phyloP scores from a whole-genome alignment of 1,140 invertebrate species.

The Lordiphosa clarofinis region DNA sequence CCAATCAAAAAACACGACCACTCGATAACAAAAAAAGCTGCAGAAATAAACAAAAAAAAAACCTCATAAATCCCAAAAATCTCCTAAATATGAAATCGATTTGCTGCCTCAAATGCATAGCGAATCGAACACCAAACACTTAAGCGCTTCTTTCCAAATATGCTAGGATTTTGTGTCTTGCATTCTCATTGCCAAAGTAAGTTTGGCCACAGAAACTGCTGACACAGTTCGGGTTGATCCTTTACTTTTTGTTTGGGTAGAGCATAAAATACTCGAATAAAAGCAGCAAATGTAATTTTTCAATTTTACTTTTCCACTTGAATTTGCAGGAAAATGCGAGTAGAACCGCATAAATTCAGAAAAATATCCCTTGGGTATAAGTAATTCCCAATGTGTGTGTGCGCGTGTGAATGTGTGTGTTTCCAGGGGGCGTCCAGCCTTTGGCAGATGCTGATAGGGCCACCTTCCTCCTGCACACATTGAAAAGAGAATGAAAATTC shows the following conservation, averaged over 20 bases:
- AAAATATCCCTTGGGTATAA: slow-evolving; percentile 20
- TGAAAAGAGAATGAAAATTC: slow-evolving; percentile 15
- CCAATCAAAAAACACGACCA: too few relatives aligned
- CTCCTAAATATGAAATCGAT: too few relatives aligned
- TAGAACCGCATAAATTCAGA: slow-evolving; percentile 18
- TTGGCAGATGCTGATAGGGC: slow-evolving; percentile 8
- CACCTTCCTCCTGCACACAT: slow-evolving; percentile 2
- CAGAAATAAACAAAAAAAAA: too few relatives aligned
- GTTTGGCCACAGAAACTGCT: slow-evolving; percentile 2
- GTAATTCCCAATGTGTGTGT: slow-evolving; percentile 11
- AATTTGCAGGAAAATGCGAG: slow-evolving; percentile 21
- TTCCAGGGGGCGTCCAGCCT: slow-evolving; percentile 7
- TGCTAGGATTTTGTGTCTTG: too few relatives aligned
- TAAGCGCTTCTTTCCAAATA: too few relatives aligned
- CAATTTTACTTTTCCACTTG: slow-evolving; percentile 24
- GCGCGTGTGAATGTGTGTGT: slow-evolving; percentile 2
- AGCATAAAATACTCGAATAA: slow-evolving; percentile 16
- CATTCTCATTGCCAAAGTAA: too few relatives aligned
- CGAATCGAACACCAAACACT: too few relatives aligned
- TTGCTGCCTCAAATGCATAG: too few relatives aligned
- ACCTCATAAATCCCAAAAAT: too few relatives aligned
- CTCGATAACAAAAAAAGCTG: too few relatives aligned
- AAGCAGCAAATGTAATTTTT: slow-evolving; percentile 22
- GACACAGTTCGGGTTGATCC: slow-evolving; percentile 9
- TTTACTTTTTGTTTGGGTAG: slow-evolving; percentile 1